Conservation (phyloP, 2,888 invertebrate genomes). For the Hemistola chrysoprasaria region DNA sequence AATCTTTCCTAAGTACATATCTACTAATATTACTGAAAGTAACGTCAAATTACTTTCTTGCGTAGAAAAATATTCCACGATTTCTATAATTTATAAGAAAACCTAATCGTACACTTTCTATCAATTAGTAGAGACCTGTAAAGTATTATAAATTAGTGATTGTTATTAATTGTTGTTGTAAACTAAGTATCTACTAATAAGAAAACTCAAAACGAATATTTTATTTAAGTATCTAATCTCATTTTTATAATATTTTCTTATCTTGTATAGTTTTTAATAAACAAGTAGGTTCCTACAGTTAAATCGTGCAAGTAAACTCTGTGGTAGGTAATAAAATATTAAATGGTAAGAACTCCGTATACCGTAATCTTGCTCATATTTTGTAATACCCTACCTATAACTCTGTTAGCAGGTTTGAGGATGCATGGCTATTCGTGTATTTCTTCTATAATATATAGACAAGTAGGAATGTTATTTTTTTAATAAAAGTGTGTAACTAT, state of each 20-base stretch:
- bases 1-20: slow-evolving; percentile 71
- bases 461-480: slow-evolving; percentile 25
- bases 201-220: background rate
- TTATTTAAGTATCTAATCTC: background rate
- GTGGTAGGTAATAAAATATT: slow-evolving; percentile 19
- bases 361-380: slow-evolving; percentile 25
- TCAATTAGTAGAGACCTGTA: slow-evolving; percentile 47
- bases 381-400: slow-evolving; percentile 12
- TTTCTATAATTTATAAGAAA: slow-evolving; percentile 35
- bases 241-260: slow-evolving; percentile 1
- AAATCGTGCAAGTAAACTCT: slow-evolving; percentile 9
- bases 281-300: background rate
- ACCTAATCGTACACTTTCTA: slow-evolving; percentile 34
- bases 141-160: slow-evolving; percentile 63
- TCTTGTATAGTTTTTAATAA: slow-evolving; percentile 2
- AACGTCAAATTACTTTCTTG: slow-evolving; percentile 57
- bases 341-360: slow-evolving; percentile 13
- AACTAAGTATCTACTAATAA: slow-evolving; percentile 25
- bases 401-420: slow-evolving; percentile 13
- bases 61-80: slow-evolving; percentile 39
- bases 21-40: slow-evolving; percentile 64
- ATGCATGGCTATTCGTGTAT: slow-evolving; percentile 24
- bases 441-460: slow-evolving; percentile 24
- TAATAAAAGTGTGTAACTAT: slow-evolving; percentile 21
- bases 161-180: slow-evolving; percentile 45